Conservation (phyloP, 2,113 vertebrate species). For the Malurus elegans region DNA sequence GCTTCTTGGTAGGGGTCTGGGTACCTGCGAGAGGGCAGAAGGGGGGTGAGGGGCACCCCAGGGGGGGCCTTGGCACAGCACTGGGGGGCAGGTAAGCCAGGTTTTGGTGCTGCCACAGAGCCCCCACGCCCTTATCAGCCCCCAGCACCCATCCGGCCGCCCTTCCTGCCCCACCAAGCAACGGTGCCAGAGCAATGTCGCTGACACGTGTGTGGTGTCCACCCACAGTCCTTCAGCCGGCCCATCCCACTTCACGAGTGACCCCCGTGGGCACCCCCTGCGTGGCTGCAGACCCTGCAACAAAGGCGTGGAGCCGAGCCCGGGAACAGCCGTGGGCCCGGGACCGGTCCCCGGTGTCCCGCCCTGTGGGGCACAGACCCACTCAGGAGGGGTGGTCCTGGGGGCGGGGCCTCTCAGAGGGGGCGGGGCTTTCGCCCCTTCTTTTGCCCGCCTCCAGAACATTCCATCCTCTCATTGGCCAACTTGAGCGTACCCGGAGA, state of each 20-base stretch:
- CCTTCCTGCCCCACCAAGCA: not conserved
- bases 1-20: slow-evolving; percentile 70
- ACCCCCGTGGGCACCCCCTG: fast-evolving
- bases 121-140: fast-evolving
- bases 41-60: not conserved
- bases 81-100: not conserved
- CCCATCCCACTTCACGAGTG: not conserved
- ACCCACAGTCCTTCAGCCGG: not conserved
- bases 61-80: not conserved
- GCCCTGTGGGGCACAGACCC: not conserved
- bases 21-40: slow-evolving; percentile 34
- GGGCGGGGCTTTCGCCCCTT: not conserved
- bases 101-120: not conserved
- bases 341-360: not conserved
- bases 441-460: not conserved
- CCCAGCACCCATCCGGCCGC: not conserved
- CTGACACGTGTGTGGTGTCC: not conserved
- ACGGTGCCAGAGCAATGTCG: fast-evolving
- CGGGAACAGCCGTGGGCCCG: no score
- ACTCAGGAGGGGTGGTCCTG: fast-evolving
- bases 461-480: not conserved
- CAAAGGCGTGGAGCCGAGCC: not conserved
- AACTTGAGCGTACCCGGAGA: not conserved
- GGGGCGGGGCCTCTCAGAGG: fast-evolving
- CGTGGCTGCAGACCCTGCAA: fast-evolving